A percentile compares a stretch with the other conserved stretches of the same genome.
phyloP scores from a whole-genome alignment of 2,888 invertebrate genomes.

The Amphipyra tragopoginis region DNA sequence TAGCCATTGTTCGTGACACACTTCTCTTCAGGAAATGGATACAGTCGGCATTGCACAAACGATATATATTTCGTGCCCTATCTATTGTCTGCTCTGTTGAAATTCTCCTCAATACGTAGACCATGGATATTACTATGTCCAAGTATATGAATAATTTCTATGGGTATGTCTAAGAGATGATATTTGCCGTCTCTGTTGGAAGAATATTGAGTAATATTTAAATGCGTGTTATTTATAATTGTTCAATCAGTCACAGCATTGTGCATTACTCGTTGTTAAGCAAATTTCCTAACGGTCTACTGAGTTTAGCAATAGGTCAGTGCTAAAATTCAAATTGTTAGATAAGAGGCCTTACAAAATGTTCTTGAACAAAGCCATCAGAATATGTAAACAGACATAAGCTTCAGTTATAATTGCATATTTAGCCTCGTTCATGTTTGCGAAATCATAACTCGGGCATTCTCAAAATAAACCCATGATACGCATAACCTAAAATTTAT shows the following conservation, averaged over 20 bases:
- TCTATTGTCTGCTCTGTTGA: constrained; percentile 3
- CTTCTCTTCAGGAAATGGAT: constrained; percentile 43
- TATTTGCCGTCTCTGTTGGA: neutral
- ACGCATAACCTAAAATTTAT: constrained; percentile 23
- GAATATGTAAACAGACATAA: constrained; percentile 10
- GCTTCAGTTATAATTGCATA: constrained; percentile 22
- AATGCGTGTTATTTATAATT: too few relatives aligned
- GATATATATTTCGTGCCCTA: constrained; percentile 34
- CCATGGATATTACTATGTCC: constrained; percentile 3
- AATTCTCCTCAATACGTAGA: constrained; percentile 21
- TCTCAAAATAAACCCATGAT: constrained; percentile 51
- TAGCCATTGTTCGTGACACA: constrained; percentile 64
- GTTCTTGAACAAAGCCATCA: neutral
- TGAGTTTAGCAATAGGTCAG: neutral
- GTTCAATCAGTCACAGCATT: too few relatives aligned
- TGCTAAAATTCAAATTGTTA: neutral
- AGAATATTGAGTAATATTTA: too few relatives aligned
- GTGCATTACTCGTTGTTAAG: neutral
- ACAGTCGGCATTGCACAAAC: constrained; percentile 29
- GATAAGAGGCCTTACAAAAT: neutral
- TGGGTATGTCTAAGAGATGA: neutral
- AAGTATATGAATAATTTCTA: neutral
- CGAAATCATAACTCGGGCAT: constrained; percentile 30
- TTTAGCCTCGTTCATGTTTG: constrained; percentile 7
- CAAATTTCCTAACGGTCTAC: neutral